Percentiles rank a stretch among this genome's conserved stretches.
Conservation (phyloP, 2,888 invertebrate genomes). For the Tiliacea aurago region DNA sequence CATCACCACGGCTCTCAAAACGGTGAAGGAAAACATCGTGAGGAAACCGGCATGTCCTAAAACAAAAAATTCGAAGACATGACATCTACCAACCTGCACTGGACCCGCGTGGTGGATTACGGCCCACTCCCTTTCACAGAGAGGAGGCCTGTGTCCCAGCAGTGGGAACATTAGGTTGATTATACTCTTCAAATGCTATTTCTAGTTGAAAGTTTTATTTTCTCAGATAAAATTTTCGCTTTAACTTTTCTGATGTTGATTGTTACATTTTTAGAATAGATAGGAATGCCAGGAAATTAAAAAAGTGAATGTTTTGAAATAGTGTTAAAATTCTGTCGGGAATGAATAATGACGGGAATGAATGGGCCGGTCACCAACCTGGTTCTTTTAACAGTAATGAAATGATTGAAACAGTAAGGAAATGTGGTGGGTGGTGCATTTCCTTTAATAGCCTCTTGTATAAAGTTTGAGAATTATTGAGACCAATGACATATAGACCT, state of each 20-base stretch:
- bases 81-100: neutral
- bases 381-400: neutral
- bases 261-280: conserved; percentile 23
- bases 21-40: too few relatives aligned
- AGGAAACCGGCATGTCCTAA: neutral
- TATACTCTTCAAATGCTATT: too few relatives aligned
- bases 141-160: neutral
- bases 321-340: neutral
- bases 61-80: too few relatives aligned
- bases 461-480: neutral
- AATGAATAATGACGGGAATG: conserved; percentile 5
- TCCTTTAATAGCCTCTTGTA: neutral
- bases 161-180: too few relatives aligned
- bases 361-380: conserved; percentile 28
- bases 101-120: neutral
- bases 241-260: conserved; percentile 7
- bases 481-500: too few relatives aligned
- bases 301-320: conserved; percentile 8
- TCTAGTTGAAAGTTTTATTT: neutral
- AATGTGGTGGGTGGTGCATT: conserved; percentile 10
- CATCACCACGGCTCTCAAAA: neutral
- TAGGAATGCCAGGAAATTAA: conserved; percentile 23
- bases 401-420: too few relatives aligned
- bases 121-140: neutral
- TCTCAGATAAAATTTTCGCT: neutral